phyloP scores from a whole-genome alignment of 2,888 invertebrate genomes.

The Hemithea aestivaria region DNA sequence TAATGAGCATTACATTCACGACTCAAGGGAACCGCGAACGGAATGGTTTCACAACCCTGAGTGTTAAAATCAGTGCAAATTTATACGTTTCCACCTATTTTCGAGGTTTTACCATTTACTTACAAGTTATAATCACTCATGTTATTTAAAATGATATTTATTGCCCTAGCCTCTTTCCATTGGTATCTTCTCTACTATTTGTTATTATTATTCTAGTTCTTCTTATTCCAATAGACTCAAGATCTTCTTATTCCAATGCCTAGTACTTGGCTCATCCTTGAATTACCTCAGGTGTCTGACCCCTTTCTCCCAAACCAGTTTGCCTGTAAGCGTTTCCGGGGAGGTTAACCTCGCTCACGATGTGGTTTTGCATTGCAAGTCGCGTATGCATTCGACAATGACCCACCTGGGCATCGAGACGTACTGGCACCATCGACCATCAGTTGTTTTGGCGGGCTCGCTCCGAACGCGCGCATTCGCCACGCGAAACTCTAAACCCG shows the following conservation, averaged over 20 bases:
- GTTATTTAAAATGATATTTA: no score
- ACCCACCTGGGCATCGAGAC: conserved; percentile 61
- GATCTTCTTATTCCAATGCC: conserved; percentile 6
- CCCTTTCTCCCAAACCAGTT: conserved; percentile 3
- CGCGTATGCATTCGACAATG: conserved; percentile 44
- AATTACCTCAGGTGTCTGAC: no score
- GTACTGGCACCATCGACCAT: conserved; percentile 61
- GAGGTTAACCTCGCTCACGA: conserved; percentile 11
- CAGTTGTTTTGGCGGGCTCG: conserved; percentile 70
- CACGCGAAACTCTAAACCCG: conserved; percentile 29
- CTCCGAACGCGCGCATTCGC: conserved; percentile 47
- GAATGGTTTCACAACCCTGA: conserved; percentile 15
- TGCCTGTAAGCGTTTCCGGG: conserved; percentile 10
- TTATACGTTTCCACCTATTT: no score
- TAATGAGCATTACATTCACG: conserved; percentile 31
- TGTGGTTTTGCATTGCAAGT: conserved; percentile 21
- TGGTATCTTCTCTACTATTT: no score
- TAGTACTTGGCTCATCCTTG: not conserved
- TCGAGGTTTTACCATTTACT: no score
- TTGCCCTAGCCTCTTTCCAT: no score
- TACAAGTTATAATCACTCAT: no score
- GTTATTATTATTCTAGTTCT: no score
- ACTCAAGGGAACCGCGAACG: conserved; percentile 22
- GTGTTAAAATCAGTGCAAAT: conserved; percentile 5
- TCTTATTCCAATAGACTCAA: no score